phyloP scores from a whole-genome alignment of 2,113 vertebrate species.

The Psephotus haematonotus region DNA sequence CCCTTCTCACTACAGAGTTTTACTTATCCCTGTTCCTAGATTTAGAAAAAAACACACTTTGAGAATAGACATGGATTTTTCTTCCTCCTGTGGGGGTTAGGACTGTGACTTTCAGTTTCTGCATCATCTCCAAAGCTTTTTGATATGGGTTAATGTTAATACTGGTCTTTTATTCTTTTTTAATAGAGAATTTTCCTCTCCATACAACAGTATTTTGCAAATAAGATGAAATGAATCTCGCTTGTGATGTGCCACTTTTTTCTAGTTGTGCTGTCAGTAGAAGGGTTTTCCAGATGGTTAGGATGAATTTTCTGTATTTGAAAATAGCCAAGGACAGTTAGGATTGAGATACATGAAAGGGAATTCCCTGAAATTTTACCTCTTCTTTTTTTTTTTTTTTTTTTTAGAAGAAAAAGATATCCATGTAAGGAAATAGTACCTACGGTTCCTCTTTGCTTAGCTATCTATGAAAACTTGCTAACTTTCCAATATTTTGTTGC shows the following conservation, averaged over 20 bases:
- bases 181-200: neutral
- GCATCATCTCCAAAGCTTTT: neutral
- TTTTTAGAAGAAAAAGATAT: neutral
- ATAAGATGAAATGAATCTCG: neutral
- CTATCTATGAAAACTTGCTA: neutral
- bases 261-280: neutral
- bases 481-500: neutral
- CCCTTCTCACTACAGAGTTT: neutral
- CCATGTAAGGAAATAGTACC: neutral
- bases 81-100: neutral
- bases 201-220: neutral
- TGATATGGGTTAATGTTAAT: neutral
- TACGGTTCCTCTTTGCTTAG: neutral
- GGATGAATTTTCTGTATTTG: neutral
- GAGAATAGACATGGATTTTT: neutral
- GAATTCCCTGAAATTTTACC: neutral
- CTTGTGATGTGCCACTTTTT: neutral
- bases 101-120: neutral
- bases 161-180: neutral
- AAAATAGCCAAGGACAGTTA: neutral
- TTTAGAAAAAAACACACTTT: neutral
- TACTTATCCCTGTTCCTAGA: neutral
- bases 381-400: neutral
- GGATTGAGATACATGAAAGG: neutral
- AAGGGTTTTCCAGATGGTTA: neutral